Conservation (phyloP, 2,113 vertebrate species). For the Nesoenas mayeri region DNA sequence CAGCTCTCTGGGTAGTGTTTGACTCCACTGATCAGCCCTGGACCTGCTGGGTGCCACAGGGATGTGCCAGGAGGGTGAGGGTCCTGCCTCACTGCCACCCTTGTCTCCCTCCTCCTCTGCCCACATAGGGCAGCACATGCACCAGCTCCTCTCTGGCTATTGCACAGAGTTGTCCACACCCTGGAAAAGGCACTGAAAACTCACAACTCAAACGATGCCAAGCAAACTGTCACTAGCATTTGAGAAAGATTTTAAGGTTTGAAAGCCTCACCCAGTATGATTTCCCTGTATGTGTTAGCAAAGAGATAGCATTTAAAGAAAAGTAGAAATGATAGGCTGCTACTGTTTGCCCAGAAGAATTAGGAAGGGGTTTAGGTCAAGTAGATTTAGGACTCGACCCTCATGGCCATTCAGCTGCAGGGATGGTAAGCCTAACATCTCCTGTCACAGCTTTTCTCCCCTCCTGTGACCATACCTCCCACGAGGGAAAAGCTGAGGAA, state of each 20-base stretch:
- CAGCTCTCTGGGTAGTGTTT: neutral
- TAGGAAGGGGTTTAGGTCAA: neutral
- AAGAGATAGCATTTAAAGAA: neutral
- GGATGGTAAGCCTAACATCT: neutral
- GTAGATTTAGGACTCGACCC: neutral
- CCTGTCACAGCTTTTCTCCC: neutral
- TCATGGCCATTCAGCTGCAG: neutral
- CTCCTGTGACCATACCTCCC: neutral
- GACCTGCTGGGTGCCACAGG: neutral
- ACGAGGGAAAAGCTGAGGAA: neutral
- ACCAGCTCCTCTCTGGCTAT: neutral
- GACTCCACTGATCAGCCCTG: neutral
- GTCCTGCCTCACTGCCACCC: neutral
- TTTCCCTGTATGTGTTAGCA: neutral
- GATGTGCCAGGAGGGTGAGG: neutral
- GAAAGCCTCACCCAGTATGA: neutral
- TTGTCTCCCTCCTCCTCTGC: neutral
- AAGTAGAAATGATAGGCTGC: neutral
- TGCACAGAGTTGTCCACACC: neutral
- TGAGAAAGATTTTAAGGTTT: neutral
- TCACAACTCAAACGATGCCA: neutral
- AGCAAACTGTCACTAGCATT: neutral
- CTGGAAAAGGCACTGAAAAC: neutral
- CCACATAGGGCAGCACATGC: fast-evolving
- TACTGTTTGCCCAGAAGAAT: neutral